A percentile compares a stretch with the other conserved stretches of the same genome.
These are phyloP conservation scores for Drosophila navojoa DNA, from an alignment of 1,140 invertebrate species.

Conservation along the genomic window DNA sequence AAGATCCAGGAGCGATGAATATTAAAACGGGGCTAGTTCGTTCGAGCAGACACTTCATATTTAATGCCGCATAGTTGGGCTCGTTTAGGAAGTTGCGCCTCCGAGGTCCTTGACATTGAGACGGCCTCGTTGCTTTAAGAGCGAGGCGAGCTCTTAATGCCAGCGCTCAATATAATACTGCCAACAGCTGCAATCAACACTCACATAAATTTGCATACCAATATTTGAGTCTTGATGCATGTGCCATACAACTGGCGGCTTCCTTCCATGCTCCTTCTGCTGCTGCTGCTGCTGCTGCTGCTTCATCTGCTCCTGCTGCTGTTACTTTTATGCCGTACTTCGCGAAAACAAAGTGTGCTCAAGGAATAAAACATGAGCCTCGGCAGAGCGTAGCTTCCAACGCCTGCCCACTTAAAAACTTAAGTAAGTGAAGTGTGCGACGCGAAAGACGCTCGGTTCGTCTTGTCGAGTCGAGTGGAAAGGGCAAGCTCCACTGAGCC, in stretches of 20 bases:
- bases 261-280: constrained; percentile 13
- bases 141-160: constrained; percentile 38
- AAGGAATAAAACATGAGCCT: constrained; percentile 74
- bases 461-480: constrained; percentile 10
- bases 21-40: constrained; percentile 41
- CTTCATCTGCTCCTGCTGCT: neutral
- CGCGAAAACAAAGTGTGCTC: constrained; percentile 63
- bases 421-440: constrained; percentile 52
- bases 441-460: constrained; percentile 29
- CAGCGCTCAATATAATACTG: neutral
- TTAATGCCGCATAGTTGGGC: constrained; percentile 57
- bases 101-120: constrained; percentile 47
- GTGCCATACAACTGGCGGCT: constrained; percentile 19
- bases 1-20: constrained; percentile 54
- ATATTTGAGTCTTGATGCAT: constrained; percentile 66
- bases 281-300: constrained; percentile 7
- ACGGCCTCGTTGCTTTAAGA: constrained; percentile 27
- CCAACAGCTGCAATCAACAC: constrained; percentile 77
- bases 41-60: constrained; percentile 51
- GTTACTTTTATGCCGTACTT: constrained; percentile 64
- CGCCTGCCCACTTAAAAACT: constrained; percentile 52
- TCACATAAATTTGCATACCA: constrained; percentile 77
- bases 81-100: constrained; percentile 14
- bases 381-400: constrained; percentile 10
- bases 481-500: neutral